Percentiles rank a stretch among this genome's conserved stretches.
These are phyloP conservation scores for Liparis tanakae DNA, from an alignment of 2,797 vertebrate genomes.

Conservation along the genomic window DNA sequence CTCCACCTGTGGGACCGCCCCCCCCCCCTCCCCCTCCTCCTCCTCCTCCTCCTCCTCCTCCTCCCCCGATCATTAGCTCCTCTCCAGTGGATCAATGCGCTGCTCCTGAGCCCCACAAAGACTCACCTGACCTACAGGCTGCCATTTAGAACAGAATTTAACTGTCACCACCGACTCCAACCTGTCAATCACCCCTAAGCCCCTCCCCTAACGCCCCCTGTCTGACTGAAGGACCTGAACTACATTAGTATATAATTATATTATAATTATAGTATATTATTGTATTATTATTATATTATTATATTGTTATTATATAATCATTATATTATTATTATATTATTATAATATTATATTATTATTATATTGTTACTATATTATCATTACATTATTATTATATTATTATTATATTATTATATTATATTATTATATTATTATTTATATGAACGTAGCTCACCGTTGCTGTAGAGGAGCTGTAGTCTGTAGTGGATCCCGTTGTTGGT, in stretches of 20 bases:
- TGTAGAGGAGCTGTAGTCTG: constrained; percentile 95
- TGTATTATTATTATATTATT: no score
- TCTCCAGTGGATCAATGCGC: constrained; percentile 41
- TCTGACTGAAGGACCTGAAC: no score
- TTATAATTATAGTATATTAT: no score
- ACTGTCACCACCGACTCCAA: not conserved
- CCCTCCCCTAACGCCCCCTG: no score
- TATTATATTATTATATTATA: no score
- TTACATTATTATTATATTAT: no score
- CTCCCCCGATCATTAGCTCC: constrained; percentile 22
- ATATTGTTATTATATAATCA: no score
- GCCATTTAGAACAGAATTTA: constrained; percentile 14
- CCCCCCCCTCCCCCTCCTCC: not conserved
- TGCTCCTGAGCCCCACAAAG: constrained; percentile 18
- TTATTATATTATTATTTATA: no score
- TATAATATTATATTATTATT: no score
- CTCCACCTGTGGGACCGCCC: constrained; percentile 36
- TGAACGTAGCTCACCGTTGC: constrained; percentile 86
- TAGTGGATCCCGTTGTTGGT: constrained; percentile 98
- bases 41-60: constrained; percentile 8
- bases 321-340: no score
- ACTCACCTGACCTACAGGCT: constrained; percentile 28
- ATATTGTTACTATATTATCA: no score
- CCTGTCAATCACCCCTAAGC: not conserved
- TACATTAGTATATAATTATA: no score